Evolutionary conservation across 1,140 invertebrate species (phyloP), one percentile per base, ranked within the genome.

Genomic region (Odontomachus brunneus): DNA sequence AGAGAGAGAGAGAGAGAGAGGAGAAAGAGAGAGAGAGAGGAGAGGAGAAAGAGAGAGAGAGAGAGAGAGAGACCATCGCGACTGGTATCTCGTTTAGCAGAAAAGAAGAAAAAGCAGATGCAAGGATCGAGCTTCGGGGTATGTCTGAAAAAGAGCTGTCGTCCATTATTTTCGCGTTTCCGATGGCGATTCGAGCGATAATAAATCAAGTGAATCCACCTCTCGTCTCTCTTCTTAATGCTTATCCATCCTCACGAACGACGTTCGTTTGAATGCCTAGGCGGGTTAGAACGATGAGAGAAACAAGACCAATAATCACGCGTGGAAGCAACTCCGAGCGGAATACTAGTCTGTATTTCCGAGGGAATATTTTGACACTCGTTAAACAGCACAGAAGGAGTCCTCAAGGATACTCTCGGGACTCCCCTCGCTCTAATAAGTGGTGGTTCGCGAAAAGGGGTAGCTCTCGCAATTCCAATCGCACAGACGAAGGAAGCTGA

Each of bases 291-390:
- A 69, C 51, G 63, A 78, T 14, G 53, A 44, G 29, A 78, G 51
- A 67, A 78, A 78, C 75, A 69, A 80, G 44, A 80, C 51, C 38
- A 29, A 71, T 59, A 80, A 80, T 80, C 75, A 78, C 22, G n/a
- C 17, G 48, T 55, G 63, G 19, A 69, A 57, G 55, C 75, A n/a
- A 33, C 75, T 78, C 49, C 49, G 22, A 57, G 69, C 49, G 63
- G 22, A 67, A 67, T 67, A 76, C 29, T 19, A 51, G 49, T 67
- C 75, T 67, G 29, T 44, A 78, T 78, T 57, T 78, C 33, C 49
- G 17, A 78, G 33, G 22, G 53, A 22, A 19, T 17, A 78, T 33
- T 67, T 75, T 24, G 73, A 65, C 19, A 24, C 26, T 66, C 63
- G 22, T 59, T 48, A 51, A 71, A 44, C 49, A 51, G 29, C 63